phyloP scores from a whole-genome alignment of 2,888 invertebrate genomes.

The Tipula unca region DNA sequence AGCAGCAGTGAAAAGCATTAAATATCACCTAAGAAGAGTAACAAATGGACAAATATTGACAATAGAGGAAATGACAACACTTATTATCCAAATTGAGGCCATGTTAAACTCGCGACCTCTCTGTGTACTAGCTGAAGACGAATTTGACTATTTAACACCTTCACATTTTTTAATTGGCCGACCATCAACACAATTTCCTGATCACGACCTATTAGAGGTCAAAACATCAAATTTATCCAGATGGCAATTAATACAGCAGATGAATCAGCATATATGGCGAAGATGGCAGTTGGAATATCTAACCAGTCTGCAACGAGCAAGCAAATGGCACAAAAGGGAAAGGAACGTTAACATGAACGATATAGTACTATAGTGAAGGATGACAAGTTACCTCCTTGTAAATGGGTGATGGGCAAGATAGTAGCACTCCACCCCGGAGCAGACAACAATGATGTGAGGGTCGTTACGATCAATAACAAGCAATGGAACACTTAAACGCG shows the following conservation, averaged over 20 bases:
- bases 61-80: conserved; percentile 29
- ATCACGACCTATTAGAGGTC: neutral
- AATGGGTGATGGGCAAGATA: conserved; percentile 29
- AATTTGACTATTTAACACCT: conserved; percentile 20
- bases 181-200: neutral
- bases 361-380: conserved; percentile 30
- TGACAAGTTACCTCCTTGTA: conserved; percentile 26
- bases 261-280: conserved; percentile 29
- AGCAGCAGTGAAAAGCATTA: conserved; percentile 24
- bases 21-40: conserved; percentile 23
- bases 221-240: conserved; percentile 23
- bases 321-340: too few species aligned
- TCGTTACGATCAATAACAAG: conserved; percentile 20
- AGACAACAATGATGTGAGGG: conserved; percentile 28
- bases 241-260: conserved; percentile 30
- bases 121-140: too few species aligned
- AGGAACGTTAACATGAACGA: conserved; percentile 25
- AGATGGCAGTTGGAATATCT: conserved; percentile 30
- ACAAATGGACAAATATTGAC: conserved; percentile 27
- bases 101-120: too few species aligned
- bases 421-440: conserved; percentile 26
- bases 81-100: conserved; percentile 20
- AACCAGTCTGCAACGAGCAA: conserved; percentile 27
- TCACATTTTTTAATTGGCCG: conserved; percentile 26
- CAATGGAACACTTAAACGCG: neutral